Base-by-base conservation (phyloP, 2,113 vertebrate genomes). In the Numenius arquata region DNA sequence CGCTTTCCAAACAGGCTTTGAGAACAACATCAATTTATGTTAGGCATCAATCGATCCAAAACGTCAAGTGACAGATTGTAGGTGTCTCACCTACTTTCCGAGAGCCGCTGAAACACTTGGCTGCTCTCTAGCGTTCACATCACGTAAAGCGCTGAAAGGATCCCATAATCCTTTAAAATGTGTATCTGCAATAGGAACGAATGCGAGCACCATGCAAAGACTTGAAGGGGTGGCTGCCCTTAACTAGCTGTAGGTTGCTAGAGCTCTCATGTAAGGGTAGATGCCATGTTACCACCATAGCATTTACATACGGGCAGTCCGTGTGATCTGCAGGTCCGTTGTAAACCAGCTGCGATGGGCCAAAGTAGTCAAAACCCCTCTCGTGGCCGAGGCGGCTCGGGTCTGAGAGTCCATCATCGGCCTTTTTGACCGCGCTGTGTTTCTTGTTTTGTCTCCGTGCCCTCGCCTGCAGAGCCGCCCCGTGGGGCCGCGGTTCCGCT, bases 401-500 rank as follows among this genome's bases (percentile, higher is more conserved):
- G 73, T 88, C 62, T 5, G 11, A 59, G 40, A 30, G 23, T 30
- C 41, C 32, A 0, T 48, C 86, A 8, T 34, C 12, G 7, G 16
- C n/a, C 90, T 78, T 90, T 98, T 89, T 98, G 89, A 95, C 95
- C 6, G 2, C 29, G 0, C 85, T 95, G 94, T 29, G 71, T 97
- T 97, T 97, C 96, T 97, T 94, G 97, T 96, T 98, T 97, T 98
- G 94, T 98, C 97, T 95, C 95, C 32, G 92, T 97, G 89, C 96
- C 79, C 2, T 88, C 88, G 85, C 76, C 91, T 97, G 97, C 95
- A 98, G 98, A 98, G 95, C 85, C 19, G 14, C 95, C 97, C 95
- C 96, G 88, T 96, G 96, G 97, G 98, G 97, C 98, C 97, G 91
- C 87, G 80, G 95, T 98, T 95, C 97, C 98, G 30, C 97, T 98